Evolutionary conservation across 2,888 invertebrate species (phyloP), one percentile per base, ranked within the genome.

Genomic region (Eupelmus urozonus): DNA sequence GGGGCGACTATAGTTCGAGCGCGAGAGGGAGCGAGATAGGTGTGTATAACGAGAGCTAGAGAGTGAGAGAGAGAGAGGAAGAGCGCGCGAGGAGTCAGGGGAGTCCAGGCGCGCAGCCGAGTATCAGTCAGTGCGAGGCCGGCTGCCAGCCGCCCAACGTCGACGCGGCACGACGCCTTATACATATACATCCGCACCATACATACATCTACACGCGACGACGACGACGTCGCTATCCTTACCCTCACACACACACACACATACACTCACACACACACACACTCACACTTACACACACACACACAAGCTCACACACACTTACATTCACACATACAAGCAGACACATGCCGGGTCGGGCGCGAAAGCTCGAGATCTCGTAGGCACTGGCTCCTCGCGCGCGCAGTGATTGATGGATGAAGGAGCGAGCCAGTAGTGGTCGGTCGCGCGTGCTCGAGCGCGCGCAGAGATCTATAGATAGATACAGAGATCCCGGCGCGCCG

Each of bases 71-170:
- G 3, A 34, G 34, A 34, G 34, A 34, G 9, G 3, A 34, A 9
- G 34, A 34, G 34, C 3, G 34, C 9, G 9, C 5, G 3, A 34
- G 5, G 9, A 34, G 34, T 34, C 34, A 16, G 13, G 45, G 16
- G 2, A 45, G 45, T 45, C 16, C 40, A 42, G 59, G 42, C 29
- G 34, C 29, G 67, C 60, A 25, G 60, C 16, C n/a, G n/a, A 51
- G 49, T 20, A 7, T 71, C 81, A 82, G 83, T 82, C 87, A 89
- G 89, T 89, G 87, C 85, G 88, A 89, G 88, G 88, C 88, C 88
- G 88, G 88, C 88, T 87, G 85, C 87, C 85, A 86, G 88, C 88
- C 87, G 89, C 86, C 87, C 84, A 88, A 87, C 88, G 85, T 88
- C 88, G 55, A 67, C 66, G 45, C 51, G 62, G 0, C 40, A n/a